Evolutionary conservation across 2,797 vertebrate genomes (phyloP).

Genomic region (Pseudochaenichthys georgianus): DNA sequence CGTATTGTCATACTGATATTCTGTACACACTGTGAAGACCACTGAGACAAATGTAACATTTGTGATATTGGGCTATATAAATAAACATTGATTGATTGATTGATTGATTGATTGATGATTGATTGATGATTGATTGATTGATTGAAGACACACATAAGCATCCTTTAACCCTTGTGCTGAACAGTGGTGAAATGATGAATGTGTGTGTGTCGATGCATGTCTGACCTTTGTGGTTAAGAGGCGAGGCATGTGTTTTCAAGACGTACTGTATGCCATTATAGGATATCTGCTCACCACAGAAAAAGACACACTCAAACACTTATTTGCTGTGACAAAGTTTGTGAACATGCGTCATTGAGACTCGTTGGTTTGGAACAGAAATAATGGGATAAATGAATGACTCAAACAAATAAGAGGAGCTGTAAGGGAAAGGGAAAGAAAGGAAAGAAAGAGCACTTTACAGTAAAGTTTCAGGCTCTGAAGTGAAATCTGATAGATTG

Average conservation of each 20-base stretch:
- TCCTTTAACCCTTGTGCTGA: not conserved
- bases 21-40: no score
- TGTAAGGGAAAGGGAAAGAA: not conserved
- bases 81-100: no score
- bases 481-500: not conserved
- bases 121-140: no score
- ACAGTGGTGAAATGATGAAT: not conserved
- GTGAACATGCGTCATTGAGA: conserved; percentile 31
- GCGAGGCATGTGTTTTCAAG: conserved; percentile 18
- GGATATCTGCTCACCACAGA: conserved; percentile 1
- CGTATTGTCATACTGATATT: no score
- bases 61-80: no score
- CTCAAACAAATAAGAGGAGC: not conserved
- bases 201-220: conserved; percentile 4
- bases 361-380: not conserved
- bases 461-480: not conserved
- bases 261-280: conserved; percentile 28
- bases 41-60: no score
- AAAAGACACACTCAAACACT: conserved; percentile 22
- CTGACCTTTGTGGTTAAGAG: conserved; percentile 36
- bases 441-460: not conserved
- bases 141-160: no score
- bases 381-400: not conserved
- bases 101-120: no score
- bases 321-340: conserved; percentile 25